These are phyloP conservation scores for Drosophila busckii DNA, from an alignment of 1,140 invertebrate species.

Conservation along the genomic window DNA sequence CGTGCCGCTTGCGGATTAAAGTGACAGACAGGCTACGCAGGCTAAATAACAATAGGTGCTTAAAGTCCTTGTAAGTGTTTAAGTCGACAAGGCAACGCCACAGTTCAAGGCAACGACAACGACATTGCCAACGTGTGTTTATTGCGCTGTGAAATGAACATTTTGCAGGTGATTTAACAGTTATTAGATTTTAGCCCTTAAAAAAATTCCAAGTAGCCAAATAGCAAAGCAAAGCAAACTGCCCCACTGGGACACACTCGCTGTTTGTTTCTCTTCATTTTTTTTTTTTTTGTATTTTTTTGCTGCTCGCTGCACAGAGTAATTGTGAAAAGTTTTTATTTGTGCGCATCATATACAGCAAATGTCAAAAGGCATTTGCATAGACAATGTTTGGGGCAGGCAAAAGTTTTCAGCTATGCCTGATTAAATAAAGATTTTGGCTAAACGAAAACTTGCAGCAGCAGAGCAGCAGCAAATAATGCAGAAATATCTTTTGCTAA, in stretches of 20 bases:
- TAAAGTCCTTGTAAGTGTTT: slow-evolving; percentile 76
- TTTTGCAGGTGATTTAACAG: slow-evolving; percentile 77
- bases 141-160: slow-evolving; percentile 73
- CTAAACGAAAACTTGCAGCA: slow-evolving; percentile 31
- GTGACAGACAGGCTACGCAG: slow-evolving; percentile 70
- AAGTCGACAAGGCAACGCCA: slow-evolving; percentile 54
- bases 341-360: slow-evolving; percentile 64
- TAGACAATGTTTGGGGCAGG: slow-evolving; percentile 38
- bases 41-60: slow-evolving; percentile 64
- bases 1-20: slow-evolving; percentile 64
- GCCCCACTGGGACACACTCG: slow-evolving; percentile 19
- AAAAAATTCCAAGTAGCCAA: slow-evolving; percentile 21
- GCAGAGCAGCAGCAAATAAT: no score
- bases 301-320: slow-evolving; percentile 1
- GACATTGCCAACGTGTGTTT: slow-evolving; percentile 47
- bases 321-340: slow-evolving; percentile 67
- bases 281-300: slow-evolving; percentile 8
- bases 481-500: slow-evolving; percentile 43
- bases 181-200: slow-evolving; percentile 60
- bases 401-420: slow-evolving; percentile 47
- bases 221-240: not conserved
- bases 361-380: slow-evolving; percentile 55
- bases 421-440: slow-evolving; percentile 74
- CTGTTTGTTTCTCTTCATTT: slow-evolving; percentile 1
- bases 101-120: slow-evolving; percentile 16